These are phyloP conservation scores for Spisula subtruncata DNA, from an alignment of 2,888 invertebrate genomes.

Conservation along the genomic window DNA sequence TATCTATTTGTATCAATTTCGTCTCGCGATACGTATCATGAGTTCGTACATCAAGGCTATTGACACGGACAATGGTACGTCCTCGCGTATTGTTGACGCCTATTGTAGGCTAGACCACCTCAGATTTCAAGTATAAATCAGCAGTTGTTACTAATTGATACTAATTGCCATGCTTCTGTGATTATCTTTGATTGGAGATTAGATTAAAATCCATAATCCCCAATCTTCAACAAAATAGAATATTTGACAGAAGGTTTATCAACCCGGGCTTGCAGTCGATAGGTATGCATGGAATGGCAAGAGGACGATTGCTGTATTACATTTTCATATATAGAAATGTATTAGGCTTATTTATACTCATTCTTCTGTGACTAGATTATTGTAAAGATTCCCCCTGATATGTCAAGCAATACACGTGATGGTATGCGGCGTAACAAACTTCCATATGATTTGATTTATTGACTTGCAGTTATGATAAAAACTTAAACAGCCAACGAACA, in stretches of 20 bases:
- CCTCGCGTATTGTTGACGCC: background rate
- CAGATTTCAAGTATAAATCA: conserved; percentile 16
- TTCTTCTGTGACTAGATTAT: conserved; percentile 6
- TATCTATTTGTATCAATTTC: background rate
- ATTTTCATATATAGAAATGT: background rate
- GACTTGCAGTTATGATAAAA: background rate
- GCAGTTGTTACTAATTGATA: conserved; percentile 27
- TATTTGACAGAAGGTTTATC: background rate
- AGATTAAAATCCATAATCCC: conserved; percentile 12
- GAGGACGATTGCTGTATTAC: background rate
- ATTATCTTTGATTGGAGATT: conserved; percentile 26
- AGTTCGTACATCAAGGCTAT: conserved; percentile 8
- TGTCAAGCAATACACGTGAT: background rate
- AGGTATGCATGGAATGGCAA: conserved; percentile 6
- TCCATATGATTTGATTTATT: background rate
- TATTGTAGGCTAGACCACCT: background rate
- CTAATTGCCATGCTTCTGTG: conserved; percentile 13
- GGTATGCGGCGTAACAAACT: background rate
- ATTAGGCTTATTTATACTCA: background rate
- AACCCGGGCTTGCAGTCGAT: conserved; percentile 7
- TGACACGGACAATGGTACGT: background rate
- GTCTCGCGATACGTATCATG: background rate
- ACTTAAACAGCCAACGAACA: background rate
- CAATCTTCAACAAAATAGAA: background rate
- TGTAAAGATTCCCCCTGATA: conserved; percentile 13